Conservation (phyloP, 1,140 invertebrate species). For the Tachypleus tridentatus region DNA sequence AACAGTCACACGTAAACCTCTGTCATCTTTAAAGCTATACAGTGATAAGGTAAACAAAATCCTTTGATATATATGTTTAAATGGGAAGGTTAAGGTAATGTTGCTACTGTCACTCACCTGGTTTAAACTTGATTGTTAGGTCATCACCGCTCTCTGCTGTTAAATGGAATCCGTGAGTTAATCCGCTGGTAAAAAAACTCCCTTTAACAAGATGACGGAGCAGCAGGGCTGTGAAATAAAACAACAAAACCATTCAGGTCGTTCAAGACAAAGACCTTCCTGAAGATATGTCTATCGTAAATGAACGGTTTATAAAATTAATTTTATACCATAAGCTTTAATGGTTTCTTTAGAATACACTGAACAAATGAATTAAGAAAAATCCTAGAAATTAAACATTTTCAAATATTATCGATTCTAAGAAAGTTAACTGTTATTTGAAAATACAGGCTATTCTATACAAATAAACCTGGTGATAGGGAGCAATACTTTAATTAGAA, state of each 20-base stretch:
- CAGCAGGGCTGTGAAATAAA: conserved; percentile 11
- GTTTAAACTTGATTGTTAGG: conserved; percentile 2
- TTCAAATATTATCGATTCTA: too few species aligned
- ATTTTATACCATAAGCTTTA: neutral
- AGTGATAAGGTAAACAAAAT: neutral
- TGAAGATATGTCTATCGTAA: neutral
- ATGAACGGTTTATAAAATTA: neutral
- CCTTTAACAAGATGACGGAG: conserved; percentile 12
- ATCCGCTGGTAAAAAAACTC: neutral
- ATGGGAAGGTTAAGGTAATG: neutral
- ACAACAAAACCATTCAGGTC: neutral
- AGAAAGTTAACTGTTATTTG: too few species aligned
- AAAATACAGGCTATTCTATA: too few species aligned
- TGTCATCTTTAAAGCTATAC: neutral
- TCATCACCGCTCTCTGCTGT: conserved; percentile 1
- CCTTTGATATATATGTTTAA: neutral
- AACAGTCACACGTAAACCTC: neutral
- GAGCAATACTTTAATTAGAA: too few species aligned
- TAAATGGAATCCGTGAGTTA: neutral
- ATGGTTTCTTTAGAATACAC: neutral
- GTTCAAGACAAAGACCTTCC: too few species aligned
- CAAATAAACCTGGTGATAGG: too few species aligned
- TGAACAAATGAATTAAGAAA: conserved; percentile 2
- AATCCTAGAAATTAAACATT: neutral
- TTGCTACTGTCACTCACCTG: neutral